Conservation (phyloP, 2,113 vertebrate species). For the Notechis scutatus region DNA sequence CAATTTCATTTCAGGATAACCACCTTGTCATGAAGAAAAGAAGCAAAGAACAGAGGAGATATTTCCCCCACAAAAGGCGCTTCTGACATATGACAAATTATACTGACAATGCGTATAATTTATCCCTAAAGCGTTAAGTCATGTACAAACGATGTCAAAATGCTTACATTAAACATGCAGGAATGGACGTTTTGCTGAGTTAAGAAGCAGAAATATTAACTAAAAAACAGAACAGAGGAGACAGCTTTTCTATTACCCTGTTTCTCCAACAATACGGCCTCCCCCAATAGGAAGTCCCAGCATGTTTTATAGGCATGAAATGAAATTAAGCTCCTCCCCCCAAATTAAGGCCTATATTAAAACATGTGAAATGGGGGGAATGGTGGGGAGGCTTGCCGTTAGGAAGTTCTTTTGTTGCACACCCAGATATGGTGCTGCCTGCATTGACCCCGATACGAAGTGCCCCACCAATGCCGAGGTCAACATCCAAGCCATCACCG, state of each 20-base stretch:
- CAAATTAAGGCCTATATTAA: too few relatives aligned
- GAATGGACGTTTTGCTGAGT: not conserved
- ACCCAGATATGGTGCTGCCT: too few relatives aligned
- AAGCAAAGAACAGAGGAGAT: not conserved
- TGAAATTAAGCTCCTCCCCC: too few relatives aligned
- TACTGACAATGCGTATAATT: not conserved
- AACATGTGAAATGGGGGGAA: too few relatives aligned
- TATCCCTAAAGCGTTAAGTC: not conserved
- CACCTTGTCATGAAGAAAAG: not conserved
- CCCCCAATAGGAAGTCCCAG: too few relatives aligned
- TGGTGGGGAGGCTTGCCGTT: too few relatives aligned
- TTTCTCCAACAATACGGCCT: too few relatives aligned
- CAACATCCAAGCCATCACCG: too few relatives aligned
- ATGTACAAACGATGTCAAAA: constrained; percentile 2
- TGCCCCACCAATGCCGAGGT: too few relatives aligned
- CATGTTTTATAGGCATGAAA: too few relatives aligned
- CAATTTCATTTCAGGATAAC: not conserved
- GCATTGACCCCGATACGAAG: too few relatives aligned
- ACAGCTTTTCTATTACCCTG: not conserved
- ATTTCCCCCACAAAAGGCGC: not conserved
- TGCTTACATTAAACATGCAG: not conserved
- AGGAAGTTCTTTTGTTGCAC: too few relatives aligned
- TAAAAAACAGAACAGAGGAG: not conserved
- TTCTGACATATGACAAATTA: not conserved
- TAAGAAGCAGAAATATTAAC: not conserved